Evolutionary conservation across 2,888 invertebrate species (phyloP), one percentile per base, ranked within the genome.

Genomic region (Acronicta psi): DNA sequence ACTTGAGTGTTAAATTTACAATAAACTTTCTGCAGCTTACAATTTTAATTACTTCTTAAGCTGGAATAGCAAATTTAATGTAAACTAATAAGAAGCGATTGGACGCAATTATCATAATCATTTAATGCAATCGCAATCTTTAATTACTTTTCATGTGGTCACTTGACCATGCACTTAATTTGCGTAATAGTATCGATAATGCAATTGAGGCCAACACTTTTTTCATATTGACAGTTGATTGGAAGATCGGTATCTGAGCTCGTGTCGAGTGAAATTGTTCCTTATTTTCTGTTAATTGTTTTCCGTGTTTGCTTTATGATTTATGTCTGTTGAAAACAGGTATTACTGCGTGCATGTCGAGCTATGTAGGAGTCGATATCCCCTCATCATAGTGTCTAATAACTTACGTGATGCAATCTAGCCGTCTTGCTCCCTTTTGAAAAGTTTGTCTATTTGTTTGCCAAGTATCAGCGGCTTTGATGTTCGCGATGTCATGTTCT

Each of bases 161-260:
- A 51, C 42, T 57, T 60, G 49, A 23, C 56, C 56, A 49, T 55
- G 53, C 51, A 52, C 57, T 59, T 63, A 40, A 71, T 66, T 76
- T 71, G 58, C 58, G 69, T 64, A 76, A 71, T 60, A 60, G 38
- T 69, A 73, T 76, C 67, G 74, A 69, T 67, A 79, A 72, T 46
- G 76, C 57, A 69, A 72, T 63, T 56, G 46, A 25, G 60, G 57
- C 53, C 66, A 71, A 25, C 52, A 52, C 52, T 66, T 69, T 67
- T 73, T 68, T 44, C 70, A 61, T 64, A 74, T 80, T 77, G 85
- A 87, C 85, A 84, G 79, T 56, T 84, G 84, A 88, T 88, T 85
- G 79, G 81, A 81, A 79, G 84, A 88, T 87, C 76, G 31, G 51
- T 85, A 83, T 84, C 84, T 59, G 58, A 69, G 60, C 69, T 73